Evolutionary conservation across 2,888 invertebrate species (phyloP).

Genomic region (Theretra japonica): DNA sequence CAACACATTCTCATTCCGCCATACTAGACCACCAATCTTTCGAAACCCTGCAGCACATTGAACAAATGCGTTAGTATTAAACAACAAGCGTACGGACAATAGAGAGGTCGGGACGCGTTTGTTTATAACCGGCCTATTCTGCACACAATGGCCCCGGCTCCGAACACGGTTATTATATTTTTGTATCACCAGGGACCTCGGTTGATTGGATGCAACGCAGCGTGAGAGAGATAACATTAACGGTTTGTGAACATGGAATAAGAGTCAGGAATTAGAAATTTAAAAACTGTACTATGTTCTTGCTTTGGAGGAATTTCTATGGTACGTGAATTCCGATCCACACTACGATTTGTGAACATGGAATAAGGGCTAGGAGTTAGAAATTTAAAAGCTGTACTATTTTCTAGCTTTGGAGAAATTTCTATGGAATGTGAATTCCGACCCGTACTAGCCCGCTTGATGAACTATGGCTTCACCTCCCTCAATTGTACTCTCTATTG

Average conservation of each 20-base stretch:
- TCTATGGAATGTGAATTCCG: too few relatives aligned
- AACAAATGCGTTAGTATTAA: conserved; percentile 1
- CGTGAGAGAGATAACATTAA: conserved; percentile 55
- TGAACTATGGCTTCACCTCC: too few relatives aligned
- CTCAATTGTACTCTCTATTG: too few relatives aligned
- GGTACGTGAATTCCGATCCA: too few relatives aligned
- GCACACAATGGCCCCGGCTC: conserved; percentile 28
- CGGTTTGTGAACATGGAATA: not conserved
- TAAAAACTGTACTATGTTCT: too few relatives aligned
- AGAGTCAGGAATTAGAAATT: not conserved
- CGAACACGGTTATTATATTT: conserved; percentile 55
- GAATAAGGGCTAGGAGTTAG: not conserved
- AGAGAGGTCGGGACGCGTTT: conserved; percentile 20
- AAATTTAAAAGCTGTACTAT: too few relatives aligned
- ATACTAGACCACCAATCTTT: not conserved
- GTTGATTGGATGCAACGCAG: conserved; percentile 67
- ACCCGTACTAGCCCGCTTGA: too few relatives aligned
- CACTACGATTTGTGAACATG: not conserved
- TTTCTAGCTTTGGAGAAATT: too few relatives aligned
- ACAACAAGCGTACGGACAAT: conserved; percentile 9
- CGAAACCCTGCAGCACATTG: not conserved
- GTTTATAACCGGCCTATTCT: conserved; percentile 32
- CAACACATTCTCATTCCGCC: too few relatives aligned
- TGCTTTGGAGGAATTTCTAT: too few relatives aligned
- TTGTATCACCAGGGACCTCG: conserved; percentile 59